Conservation (phyloP, 1,140 invertebrate genomes). For the Anastrepha obliqua region DNA sequence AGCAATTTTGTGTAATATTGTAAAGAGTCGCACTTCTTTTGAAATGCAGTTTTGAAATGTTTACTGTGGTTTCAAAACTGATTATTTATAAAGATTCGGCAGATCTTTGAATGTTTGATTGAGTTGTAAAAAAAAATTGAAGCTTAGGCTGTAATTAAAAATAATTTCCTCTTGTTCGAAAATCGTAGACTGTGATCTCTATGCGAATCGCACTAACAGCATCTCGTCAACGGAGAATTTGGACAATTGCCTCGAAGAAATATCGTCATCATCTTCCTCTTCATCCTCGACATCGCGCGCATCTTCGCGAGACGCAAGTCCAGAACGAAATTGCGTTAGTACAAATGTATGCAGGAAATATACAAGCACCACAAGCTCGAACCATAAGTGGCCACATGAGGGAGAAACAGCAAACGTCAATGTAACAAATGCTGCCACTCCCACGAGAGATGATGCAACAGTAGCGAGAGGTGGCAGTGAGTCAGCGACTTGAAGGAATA, state of each 20-base stretch:
- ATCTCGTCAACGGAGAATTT: conserved; percentile 53
- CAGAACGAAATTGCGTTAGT: conserved; percentile 53
- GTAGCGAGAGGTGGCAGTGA: not conserved
- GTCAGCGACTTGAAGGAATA: not conserved
- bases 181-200: conserved; percentile 38
- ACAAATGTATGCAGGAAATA: not conserved
- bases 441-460: not conserved
- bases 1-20: not conserved
- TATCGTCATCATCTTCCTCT: conserved; percentile 56
- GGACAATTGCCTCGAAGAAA: conserved; percentile 59
- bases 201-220: conserved; percentile 49
- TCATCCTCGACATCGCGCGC: conserved; percentile 57
- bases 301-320: conserved; percentile 58
- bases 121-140: too few relatives aligned
- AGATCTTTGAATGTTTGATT: too few relatives aligned
- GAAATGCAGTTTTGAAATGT: not conserved
- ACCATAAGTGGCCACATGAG: conserved; percentile 50
- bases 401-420: not conserved
- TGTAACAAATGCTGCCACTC: not conserved
- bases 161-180: not conserved
- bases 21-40: not conserved
- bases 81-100: too few relatives aligned
- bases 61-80: too few relatives aligned
- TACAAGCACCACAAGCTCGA: conserved; percentile 38
- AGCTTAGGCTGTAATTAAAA: not conserved